Base-by-base conservation (phyloP, 2,113 vertebrate genomes). In the Leptobrachium leishanense region DNA sequence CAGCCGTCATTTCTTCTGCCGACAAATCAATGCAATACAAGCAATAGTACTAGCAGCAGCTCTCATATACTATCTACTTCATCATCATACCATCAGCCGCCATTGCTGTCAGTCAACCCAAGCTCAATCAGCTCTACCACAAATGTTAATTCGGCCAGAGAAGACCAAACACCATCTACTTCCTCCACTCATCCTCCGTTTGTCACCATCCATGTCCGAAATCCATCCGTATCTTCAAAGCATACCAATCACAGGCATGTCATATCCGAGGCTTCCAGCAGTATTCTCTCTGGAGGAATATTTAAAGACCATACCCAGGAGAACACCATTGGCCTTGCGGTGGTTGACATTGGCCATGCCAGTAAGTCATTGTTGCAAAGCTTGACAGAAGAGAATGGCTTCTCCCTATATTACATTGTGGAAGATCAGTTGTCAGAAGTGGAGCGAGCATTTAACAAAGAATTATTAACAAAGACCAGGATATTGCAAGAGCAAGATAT, bases 391-490 rank as follows among this genome's bases (percentile, higher is more conserved):
- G 84, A 87, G 1, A 82, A 42, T 5, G 50, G 79, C 46, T 87
- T 82, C 70, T 63, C 15, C 43, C 69, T 89, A 67, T 79, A 88
- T 6, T 87, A 87, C 10, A 0, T 84, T 0, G 82, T 87, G 72
- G 84, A 87, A 42, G 83, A 89, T 6, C 64, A 84, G 57, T 79
- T 80, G 44, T 82, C 71, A 70, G 83, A 86, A 54, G 68, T 82
- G 75, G 81, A 88, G 2, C 6, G 59, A 1, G 10, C 83, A 57
- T 85, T 88, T 1, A 50, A 54, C 1, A 15, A 54, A 0, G 82
- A 86, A 63, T 64, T 85, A 20, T 77, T 87, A 69, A 69, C 74
- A 0, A 82, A 82, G 46, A 85, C 81, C 43, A 74, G 74, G 75
- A 66, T 88, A n/a, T 66, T 89, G 74, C 83, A 76, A 57, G 68